phyloP scores from a whole-genome alignment of 2,888 invertebrate genomes.

The Biston betularia region DNA sequence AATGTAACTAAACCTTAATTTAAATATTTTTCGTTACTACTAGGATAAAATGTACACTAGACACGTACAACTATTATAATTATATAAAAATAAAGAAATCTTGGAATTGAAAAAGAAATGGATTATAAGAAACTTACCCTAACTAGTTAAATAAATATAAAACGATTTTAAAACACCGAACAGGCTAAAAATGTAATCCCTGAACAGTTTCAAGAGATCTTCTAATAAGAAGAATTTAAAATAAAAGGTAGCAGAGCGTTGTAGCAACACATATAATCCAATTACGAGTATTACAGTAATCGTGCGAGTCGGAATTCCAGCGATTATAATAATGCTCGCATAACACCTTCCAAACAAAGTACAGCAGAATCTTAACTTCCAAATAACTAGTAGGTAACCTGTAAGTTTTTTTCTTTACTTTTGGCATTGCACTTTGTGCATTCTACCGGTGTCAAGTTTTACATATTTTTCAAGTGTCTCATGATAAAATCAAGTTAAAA shows the following conservation, averaged over 20 bases:
- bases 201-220: not conserved
- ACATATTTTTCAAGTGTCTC: not conserved
- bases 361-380: conserved; percentile 4
- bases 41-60: no score
- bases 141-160: not conserved
- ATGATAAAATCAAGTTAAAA: no score
- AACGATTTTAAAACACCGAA: not conserved
- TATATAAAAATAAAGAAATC: no score
- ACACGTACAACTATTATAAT: no score
- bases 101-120: not conserved
- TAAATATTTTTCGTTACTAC: no score
- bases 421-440: no score
- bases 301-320: conserved; percentile 46
- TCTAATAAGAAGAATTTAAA: conserved; percentile 20
- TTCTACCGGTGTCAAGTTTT: not conserved
- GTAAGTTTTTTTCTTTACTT: no score
- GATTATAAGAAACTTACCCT: no score
- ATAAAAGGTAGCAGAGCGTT: conserved; percentile 19
- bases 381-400: no score
- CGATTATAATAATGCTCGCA: conserved; percentile 55
- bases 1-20: no score
- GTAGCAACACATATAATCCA: conserved; percentile 43
- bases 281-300: conserved; percentile 42
- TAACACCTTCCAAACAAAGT: conserved; percentile 39
- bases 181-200: not conserved